Evolutionary conservation across 2,113 vertebrate genomes (phyloP).

Genomic region (Mustela lutreola): DNA sequence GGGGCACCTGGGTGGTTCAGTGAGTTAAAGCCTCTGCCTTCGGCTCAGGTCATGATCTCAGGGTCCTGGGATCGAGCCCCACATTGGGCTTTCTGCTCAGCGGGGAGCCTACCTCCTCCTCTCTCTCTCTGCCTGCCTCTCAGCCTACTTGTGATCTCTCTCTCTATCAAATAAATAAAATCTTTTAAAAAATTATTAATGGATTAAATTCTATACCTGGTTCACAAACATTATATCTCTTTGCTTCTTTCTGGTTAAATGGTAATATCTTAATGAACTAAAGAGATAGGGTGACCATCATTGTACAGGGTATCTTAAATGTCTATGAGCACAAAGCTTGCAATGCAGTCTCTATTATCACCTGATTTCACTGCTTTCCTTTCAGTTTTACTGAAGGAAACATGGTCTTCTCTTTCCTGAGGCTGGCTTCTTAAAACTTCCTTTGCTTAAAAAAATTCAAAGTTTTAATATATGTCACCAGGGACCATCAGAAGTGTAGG

Average conservation of each 20-base stretch:
- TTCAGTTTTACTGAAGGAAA: background rate
- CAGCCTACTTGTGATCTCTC: no score
- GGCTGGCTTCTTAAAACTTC: background rate
- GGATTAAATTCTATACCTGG: background rate
- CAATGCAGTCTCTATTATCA: rapidly evolving
- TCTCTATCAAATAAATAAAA: no score
- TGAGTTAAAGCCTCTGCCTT: no score
- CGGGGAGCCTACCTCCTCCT: no score
- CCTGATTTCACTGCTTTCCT: background rate
- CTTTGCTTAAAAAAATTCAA: background rate
- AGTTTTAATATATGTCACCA: background rate
- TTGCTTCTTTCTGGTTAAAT: background rate
- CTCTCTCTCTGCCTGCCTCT: no score
- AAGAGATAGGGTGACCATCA: background rate
- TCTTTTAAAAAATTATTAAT: background rate
- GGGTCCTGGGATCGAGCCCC: no score
- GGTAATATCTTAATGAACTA: background rate
- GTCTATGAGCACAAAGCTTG: background rate
- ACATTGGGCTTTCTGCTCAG: no score
- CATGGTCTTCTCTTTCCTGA: background rate
- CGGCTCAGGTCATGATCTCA: no score
- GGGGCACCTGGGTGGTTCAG: no score
- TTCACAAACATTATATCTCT: background rate
- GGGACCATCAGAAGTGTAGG: background rate
- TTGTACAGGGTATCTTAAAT: background rate